These are phyloP conservation scores for Apis dorsata DNA, from an alignment of 1,140 invertebrate species.

Conservation along the genomic window DNA sequence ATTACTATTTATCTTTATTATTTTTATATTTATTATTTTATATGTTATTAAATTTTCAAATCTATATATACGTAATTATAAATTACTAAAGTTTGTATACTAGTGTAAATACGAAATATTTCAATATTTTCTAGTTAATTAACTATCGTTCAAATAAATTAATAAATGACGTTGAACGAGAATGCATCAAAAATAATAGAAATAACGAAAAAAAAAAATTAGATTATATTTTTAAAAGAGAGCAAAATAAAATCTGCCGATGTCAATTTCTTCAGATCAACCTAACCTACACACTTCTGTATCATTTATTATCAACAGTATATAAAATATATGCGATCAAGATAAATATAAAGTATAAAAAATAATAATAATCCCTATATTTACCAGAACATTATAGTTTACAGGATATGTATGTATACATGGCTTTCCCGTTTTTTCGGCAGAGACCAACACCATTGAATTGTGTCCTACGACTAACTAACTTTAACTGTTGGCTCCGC, in stretches of 20 bases:
- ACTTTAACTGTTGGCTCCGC: slow-evolving; percentile 35
- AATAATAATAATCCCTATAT: slow-evolving; percentile 29
- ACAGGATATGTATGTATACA: slow-evolving; percentile 56
- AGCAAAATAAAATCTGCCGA: slow-evolving; percentile 68
- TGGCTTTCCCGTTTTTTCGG: slow-evolving; percentile 63
- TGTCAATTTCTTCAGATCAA: slow-evolving; percentile 69
- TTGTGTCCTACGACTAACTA: slow-evolving; percentile 54
- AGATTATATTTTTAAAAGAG: slow-evolving; percentile 55
- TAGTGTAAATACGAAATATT: slow-evolving; percentile 70
- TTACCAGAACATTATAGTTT: slow-evolving; percentile 66
- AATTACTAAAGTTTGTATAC: slow-evolving; percentile 62
- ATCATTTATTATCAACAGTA: slow-evolving; percentile 36
- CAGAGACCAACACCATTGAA: slow-evolving; percentile 61
- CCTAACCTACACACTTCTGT: slow-evolving; percentile 74
- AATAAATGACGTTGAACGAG: slow-evolving; percentile 15
- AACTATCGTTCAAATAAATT: neutral
- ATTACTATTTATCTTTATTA: slow-evolving; percentile 25
- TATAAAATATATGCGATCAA: neutral
- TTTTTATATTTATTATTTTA: slow-evolving; percentile 23
- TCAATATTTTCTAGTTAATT: neutral
- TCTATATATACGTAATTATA: slow-evolving; percentile 1
- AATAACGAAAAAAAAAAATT: slow-evolving; percentile 55
- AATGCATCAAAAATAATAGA: slow-evolving; percentile 48
- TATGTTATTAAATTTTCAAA: neutral
- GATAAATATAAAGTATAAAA: neutral